A percentile compares a stretch with the other conserved stretches of the same genome.
Conservation (phyloP, 2,797 vertebrate species). For the Coccyzus lansbergi region DNA sequence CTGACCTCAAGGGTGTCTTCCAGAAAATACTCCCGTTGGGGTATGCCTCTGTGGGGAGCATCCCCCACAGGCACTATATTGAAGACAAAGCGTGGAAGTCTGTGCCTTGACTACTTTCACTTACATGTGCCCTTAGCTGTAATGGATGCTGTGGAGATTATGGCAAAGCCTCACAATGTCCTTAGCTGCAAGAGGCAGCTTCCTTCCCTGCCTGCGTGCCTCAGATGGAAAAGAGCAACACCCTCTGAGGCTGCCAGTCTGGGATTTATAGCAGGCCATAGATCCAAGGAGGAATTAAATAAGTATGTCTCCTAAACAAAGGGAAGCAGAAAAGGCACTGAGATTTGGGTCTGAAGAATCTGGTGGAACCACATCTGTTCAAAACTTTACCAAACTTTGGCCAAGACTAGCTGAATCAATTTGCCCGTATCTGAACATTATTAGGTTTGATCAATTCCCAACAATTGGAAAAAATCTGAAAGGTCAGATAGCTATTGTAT, state of each 20-base stretch:
- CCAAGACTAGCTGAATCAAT: not conserved
- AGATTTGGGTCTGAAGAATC: not conserved
- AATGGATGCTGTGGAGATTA: not conserved
- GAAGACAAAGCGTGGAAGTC: not conserved
- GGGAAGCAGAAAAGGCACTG: not conserved
- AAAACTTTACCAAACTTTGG: not conserved
- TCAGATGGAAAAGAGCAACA: not conserved
- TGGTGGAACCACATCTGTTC: not conserved
- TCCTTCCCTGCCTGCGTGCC: not conserved
- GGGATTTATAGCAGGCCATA: not conserved
- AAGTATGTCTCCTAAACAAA: not conserved
- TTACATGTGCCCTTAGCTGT: not conserved
- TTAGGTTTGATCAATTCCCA: not conserved
- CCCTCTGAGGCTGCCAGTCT: not conserved
- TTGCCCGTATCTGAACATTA: not conserved
- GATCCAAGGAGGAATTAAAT: not conserved
- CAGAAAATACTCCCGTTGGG: not conserved
- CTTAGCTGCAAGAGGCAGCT: not conserved
- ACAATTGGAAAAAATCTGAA: not conserved
- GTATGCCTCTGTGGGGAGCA: not conserved
- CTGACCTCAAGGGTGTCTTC: not conserved
- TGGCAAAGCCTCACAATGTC: accelerated
- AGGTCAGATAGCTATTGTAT: not conserved
- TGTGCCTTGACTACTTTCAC: not conserved
- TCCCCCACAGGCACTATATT: accelerated